Evolutionary conservation across 2,888 invertebrate genomes (phyloP), one percentile per base, ranked within the genome.

Genomic region (Exephanes ischioxanthus): DNA sequence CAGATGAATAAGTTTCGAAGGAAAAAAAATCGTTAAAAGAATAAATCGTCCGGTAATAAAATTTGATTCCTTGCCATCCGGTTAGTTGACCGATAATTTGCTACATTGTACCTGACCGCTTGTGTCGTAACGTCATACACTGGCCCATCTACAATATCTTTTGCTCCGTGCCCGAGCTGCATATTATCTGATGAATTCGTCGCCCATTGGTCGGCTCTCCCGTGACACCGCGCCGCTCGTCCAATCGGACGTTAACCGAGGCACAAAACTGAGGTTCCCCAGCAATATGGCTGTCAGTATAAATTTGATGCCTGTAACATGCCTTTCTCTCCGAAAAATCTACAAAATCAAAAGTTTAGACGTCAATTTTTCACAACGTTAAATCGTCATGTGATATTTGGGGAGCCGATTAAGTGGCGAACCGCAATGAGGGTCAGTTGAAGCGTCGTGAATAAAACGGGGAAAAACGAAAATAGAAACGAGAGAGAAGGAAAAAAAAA

Each of bases 261-360:
- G 96, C 96, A 96, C 97, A 97, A 97, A 94, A 97, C 97, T 96
- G 96, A 96, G 96, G 96, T 96, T 96, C 96, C 96, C 96, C 96
- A 95, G 96, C 97, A 97, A 97, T 96, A 97, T 98, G 97, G 97
- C 97, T 97, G 97, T 97, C 98, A 98, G 98, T 98, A 98, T 98
- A 98, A 97, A 98, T 97, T 97, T 97, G 97, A 97, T 96, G 96
- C 96, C 96, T 96, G 96, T 95, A 96, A 95, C 96, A 97, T 97
- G 97, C 96, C 96, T 96, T 96, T 96, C 97, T 97, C 97, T 96
- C 96, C 96, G 96, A 96, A 95, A 95, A 94, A 95, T 95, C 95
- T 94, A 94, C 95, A 95, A 95, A 95, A 95, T 95, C 95, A 94
- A 95, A 94, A 94, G 94, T 94, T 94, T 94, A 94, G 93, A 94